Base-by-base conservation (phyloP, 2,888 invertebrate genomes). In the Tetranychus truncatus region DNA sequence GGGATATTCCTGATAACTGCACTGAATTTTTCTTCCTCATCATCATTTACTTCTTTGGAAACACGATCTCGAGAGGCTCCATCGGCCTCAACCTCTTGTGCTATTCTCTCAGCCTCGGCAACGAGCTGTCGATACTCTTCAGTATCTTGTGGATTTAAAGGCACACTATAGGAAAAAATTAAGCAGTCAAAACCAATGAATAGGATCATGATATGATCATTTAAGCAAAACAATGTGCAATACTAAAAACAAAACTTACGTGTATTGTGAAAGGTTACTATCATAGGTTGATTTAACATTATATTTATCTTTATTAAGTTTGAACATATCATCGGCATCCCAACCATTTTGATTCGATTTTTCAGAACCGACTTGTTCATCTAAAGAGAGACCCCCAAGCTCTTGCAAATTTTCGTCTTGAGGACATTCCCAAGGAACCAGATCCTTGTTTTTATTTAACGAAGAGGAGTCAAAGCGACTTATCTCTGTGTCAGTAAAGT, bases 281-380 rank as follows among this genome's bases (percentile, higher is more conserved):
- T 94, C 93, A 83, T 91, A 97, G 3, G 92, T 92, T 79, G 94
- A 91, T 81, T 89, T 89, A 11, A 96, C 92, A 75, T 95, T 94
- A 83, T 95, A 95, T 79, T 90, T 87, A 82, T 88, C 87, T 82
- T 92, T 92, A 84, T 96, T 96, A 82, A 89, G 91, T 78, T 89
- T 87, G 84, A 97, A 97, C 96, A 97, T 97, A 80, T 96, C 95
- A 83, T 90, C 89, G 2, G 91, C 90, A 85, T 95, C 92, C 96
- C 97, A 97, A 76, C 96, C 96, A 74, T 72, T 72, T 24, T 45
- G 34, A 72, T n/a, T 46, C 21, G 9, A 4, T 20, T 72, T 72
- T 69, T 69, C 34, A 24, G 9, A 11, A 20, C 44, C 24, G n/a
- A 15, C n/a, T n/a, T n/a, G 24, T 24, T 72, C 72, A 72, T 72